Conservation (phyloP, 2,113 vertebrate species). For the Dasyurus viverrinus region DNA sequence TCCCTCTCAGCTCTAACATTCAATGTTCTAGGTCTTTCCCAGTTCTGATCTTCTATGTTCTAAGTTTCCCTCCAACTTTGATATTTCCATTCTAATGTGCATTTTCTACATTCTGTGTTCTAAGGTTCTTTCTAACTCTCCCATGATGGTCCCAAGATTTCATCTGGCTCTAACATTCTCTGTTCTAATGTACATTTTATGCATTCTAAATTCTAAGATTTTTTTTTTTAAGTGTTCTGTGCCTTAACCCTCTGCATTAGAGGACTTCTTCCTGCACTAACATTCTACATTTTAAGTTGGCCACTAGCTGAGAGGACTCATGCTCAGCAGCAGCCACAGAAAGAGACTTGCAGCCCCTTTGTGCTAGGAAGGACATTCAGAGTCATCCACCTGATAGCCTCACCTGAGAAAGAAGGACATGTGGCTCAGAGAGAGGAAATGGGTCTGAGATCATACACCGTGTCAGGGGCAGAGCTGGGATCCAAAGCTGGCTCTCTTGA, state of each 20-base stretch:
- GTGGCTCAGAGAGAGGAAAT: background rate
- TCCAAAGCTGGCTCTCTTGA: background rate
- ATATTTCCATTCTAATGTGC: no score
- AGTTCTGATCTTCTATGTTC: background rate
- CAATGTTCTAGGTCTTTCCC: background rate
- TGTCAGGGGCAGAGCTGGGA: background rate
- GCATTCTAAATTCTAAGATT: background rate
- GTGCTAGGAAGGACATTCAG: background rate
- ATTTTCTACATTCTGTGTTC: no score
- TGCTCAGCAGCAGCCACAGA: background rate
- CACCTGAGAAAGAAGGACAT: background rate
- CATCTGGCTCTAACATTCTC: background rate
- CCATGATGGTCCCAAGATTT: no score
- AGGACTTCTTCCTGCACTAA: background rate
- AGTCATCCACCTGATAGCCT: background rate
- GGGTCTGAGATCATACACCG: background rate
- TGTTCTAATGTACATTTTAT: background rate
- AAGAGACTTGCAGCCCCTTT: background rate
- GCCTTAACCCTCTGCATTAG: background rate
- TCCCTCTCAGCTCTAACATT: background rate
- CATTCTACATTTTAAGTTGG: background rate
- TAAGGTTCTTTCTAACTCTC: no score
- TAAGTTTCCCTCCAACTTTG: background rate
- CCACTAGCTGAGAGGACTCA: background rate
- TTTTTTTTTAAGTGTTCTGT: background rate